Evolutionary conservation across 2,888 invertebrate species (phyloP).

Genomic region (Anarsia innoxiella): DNA sequence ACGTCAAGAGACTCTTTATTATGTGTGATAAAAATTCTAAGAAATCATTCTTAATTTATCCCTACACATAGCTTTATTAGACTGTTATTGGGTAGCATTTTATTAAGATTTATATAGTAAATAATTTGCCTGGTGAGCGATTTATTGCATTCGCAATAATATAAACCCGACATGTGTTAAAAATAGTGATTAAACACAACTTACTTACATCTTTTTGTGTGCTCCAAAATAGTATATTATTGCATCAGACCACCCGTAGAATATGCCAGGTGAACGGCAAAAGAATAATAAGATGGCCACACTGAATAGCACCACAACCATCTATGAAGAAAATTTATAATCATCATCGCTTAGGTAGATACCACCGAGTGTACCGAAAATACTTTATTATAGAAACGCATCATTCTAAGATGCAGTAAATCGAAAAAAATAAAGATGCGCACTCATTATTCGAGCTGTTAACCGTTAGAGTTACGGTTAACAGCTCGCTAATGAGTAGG

Average conservation of each 20-base stretch:
- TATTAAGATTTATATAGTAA: no score
- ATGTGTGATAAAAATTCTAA: slow-evolving; percentile 11
- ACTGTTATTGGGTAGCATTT: background rate
- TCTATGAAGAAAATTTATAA: slow-evolving; percentile 36
- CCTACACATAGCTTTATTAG: background rate
- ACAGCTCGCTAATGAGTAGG: background rate
- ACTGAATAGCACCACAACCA: slow-evolving; percentile 46
- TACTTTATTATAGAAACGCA: background rate
- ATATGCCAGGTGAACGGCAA: slow-evolving; percentile 55
- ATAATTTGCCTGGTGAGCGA: no score
- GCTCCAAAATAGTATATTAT: background rate
- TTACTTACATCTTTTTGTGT: slow-evolving; percentile 37
- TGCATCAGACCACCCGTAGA: slow-evolving; percentile 50
- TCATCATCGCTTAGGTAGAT: background rate
- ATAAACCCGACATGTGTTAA: no score
- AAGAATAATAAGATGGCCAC: slow-evolving; percentile 51
- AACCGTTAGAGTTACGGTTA: no score
- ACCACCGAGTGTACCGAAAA: background rate
- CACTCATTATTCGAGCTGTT: no score
- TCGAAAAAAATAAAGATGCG: no score
- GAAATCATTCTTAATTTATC: background rate
- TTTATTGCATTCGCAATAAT: no score
- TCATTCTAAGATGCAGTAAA: background rate
- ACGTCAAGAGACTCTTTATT: background rate
- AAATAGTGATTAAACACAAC: background rate